Evolutionary conservation across 37 sponge, comb jelly and placozoan genomes (phyloP).

Genomic region (Aphrocallistes beatrix): DNA sequence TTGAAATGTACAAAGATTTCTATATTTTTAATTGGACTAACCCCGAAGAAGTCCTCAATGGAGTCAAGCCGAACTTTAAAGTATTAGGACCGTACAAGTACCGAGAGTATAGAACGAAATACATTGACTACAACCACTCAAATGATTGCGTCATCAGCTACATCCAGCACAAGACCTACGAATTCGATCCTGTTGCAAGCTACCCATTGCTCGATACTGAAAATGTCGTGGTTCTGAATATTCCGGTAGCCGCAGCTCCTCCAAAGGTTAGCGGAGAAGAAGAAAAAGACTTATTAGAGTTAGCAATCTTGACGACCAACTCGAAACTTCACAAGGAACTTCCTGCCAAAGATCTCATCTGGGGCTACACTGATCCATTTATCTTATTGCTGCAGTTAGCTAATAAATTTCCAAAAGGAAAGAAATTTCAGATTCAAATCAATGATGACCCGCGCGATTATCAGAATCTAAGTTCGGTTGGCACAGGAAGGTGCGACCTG

Average conservation of each 20-base stretch:
- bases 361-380: slow-evolving; percentile 54
- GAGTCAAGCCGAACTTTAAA: slow-evolving; percentile 25
- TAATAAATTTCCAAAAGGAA: neutral
- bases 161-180: slow-evolving; percentile 15
- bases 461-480: slow-evolving; percentile 23
- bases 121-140: neutral
- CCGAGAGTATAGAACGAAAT: slow-evolving; percentile 27
- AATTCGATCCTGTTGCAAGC: neutral
- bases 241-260: neutral
- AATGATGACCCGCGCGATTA: slow-evolving; percentile 24
- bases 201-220: neutral
- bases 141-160: neutral
- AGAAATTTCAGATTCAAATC: neutral
- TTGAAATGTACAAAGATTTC: slow-evolving; percentile 55
- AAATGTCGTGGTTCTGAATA: neutral
- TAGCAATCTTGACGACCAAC: neutral
- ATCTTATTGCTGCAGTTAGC: slow-evolving; percentile 25
- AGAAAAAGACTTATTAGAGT: neutral
- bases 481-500: slow-evolving; percentile 46
- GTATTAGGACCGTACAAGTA: slow-evolving; percentile 68
- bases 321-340: slow-evolving; percentile 34
- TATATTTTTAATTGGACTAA: slow-evolving; percentile 82
- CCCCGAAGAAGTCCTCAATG: slow-evolving; percentile 31
- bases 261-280: neutral
- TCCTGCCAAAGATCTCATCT: slow-evolving; percentile 34